Conservation (phyloP, 2,797 vertebrate genomes). For the Anguilla anguilla region DNA sequence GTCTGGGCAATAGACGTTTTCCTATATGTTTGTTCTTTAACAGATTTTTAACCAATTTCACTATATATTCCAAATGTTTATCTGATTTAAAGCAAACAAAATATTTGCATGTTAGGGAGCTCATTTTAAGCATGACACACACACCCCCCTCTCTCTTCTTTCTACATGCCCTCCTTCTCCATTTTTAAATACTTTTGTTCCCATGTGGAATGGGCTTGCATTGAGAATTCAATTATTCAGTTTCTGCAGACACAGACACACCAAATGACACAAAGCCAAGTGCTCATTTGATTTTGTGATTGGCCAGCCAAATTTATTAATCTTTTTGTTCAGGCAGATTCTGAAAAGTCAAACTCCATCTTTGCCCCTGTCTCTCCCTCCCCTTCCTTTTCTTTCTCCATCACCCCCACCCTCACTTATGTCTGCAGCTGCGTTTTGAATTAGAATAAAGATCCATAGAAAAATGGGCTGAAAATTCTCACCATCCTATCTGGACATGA, state of each 20-base stretch:
- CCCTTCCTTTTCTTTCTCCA: constrained; percentile 20
- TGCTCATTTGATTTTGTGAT: constrained; percentile 54
- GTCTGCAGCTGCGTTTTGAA: constrained; percentile 92
- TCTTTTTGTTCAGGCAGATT: constrained; percentile 58
- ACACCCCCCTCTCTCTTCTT: too few relatives aligned
- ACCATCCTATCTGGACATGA: constrained; percentile 91
- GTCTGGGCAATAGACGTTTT: too few relatives aligned
- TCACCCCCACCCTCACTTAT: constrained; percentile 45
- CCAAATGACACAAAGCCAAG: constrained; percentile 37
- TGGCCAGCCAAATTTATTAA: constrained; percentile 60
- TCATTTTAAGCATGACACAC: too few relatives aligned
- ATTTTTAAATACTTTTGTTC: constrained; percentile 62
- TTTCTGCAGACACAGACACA: constrained; percentile 16
- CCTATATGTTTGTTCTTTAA: too few relatives aligned
- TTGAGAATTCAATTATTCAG: constrained; percentile 8
- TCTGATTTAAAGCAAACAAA: too few relatives aligned
- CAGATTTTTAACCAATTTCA: too few relatives aligned
- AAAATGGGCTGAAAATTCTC: constrained; percentile 88
- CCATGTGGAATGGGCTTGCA: constrained; percentile 46
- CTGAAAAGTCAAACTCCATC: constrained; percentile 48
- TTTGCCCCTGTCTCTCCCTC: constrained; percentile 48
- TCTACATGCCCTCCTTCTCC: constrained; percentile 48
- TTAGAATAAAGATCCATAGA: constrained; percentile 88
- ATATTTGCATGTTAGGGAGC: too few relatives aligned
- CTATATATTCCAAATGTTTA: too few relatives aligned